Conservation (phyloP, 2,888 invertebrate genomes). For the Saturnia japonica region DNA sequence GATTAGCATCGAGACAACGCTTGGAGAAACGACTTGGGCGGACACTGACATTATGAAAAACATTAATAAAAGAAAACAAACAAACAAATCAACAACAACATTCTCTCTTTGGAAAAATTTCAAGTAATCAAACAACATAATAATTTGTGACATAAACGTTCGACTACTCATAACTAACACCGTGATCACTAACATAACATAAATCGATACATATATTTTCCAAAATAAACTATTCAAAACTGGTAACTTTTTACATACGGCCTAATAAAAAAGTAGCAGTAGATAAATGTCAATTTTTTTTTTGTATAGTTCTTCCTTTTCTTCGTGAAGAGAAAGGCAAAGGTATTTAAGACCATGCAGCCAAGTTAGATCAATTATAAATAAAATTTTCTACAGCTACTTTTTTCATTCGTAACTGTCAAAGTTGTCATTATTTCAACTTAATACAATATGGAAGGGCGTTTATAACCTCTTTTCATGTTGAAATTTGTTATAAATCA, state of each 20-base stretch:
- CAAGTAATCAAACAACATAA: conserved; percentile 46
- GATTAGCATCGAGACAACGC: conserved; percentile 74
- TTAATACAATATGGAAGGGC: background rate
- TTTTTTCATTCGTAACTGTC: background rate
- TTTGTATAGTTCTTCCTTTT: too few species aligned
- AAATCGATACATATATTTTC: conserved; percentile 2
- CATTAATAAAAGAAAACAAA: conserved; percentile 37
- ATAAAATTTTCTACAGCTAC: background rate
- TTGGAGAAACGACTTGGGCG: conserved; percentile 71
- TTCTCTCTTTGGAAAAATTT: conserved; percentile 70
- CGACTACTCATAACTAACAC: conserved; percentile 53
- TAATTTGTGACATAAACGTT: conserved; percentile 66
- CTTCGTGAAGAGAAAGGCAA: too few species aligned
- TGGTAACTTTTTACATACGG: background rate
- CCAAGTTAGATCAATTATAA: too few species aligned
- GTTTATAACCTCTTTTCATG: background rate
- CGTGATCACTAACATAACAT: conserved; percentile 2
- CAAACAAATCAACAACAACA: conserved; percentile 44
- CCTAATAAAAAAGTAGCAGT: background rate
- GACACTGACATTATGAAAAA: conserved; percentile 45
- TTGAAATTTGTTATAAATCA: conserved; percentile 3
- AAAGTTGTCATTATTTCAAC: background rate
- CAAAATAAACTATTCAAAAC: background rate
- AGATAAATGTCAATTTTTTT: background rate
- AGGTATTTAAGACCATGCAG: too few species aligned